Evolutionary conservation across 2,888 invertebrate genomes (phyloP), one percentile per base, ranked within the genome.

Genomic region (Hyposoter dolosus): DNA sequence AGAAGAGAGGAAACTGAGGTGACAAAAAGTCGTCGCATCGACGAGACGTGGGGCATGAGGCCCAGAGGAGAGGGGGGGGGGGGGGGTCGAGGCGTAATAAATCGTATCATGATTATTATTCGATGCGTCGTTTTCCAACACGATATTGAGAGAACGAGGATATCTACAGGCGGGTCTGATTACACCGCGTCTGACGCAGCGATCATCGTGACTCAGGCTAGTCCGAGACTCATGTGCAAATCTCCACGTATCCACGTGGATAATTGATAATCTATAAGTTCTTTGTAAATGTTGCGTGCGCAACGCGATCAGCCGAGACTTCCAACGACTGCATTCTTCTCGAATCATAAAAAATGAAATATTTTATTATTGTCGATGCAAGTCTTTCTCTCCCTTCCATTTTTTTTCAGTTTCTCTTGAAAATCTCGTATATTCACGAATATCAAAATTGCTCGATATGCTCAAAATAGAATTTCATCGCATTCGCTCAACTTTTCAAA

Each of bases 141-240:
- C 66, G 66, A 4, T 7, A 35, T 40, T 5, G 15, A 60, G 15
- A 60, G 12, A 40, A 10, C 28, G 15, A 10, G 10, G 4, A 6
- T 15, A 10, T 60, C 28, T 28, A 60, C 28, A 28, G 12, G 28
- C 28, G 28, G 19, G 3, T 66, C 66, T 66, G 10, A 35, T 66
- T 66, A 17, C 66, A 40, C n/a, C 40, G 66, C 28, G 40, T 66
- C 66, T 66, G 66, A 66, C 40, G 66, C 40, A 66, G 66, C 60
- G 60, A 66, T 19, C 66, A 10, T 40, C 66, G 40, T 40, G 66
- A 66, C 66, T 66, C 66, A 19, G 35, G 28, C 40, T 4, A 19
- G 9, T 40, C 15, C 7, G n/a, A 66, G 66, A 7, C n/a, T 40
- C 15, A 40, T 40, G 35, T 9, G 7, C 40, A 40, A 35, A 66